These are phyloP conservation scores for Papilio gigon DNA, from an alignment of 2,888 invertebrate genomes.

Conservation along the genomic window DNA sequence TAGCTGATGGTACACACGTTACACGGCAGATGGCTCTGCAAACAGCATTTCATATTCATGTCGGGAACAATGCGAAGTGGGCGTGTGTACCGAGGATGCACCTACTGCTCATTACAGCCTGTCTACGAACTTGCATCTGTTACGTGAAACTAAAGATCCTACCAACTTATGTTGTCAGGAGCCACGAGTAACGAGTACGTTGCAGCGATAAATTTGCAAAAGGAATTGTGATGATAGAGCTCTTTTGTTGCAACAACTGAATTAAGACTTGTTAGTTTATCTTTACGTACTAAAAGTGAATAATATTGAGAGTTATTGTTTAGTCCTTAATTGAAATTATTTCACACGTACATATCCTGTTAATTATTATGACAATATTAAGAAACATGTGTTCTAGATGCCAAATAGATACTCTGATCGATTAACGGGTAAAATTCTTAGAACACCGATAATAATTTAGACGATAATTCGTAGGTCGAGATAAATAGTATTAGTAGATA, in stretches of 20 bases:
- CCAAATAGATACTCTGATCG: no score
- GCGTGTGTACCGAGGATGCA: conserved; percentile 30
- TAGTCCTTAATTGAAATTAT: no score
- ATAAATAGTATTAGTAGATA: background rate
- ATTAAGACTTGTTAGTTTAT: background rate
- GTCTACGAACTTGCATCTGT: conserved; percentile 25
- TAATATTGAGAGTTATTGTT: no score
- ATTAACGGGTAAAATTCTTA: background rate
- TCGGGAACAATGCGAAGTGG: conserved; percentile 51
- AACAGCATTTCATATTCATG: conserved; percentile 69
- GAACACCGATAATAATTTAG: background rate
- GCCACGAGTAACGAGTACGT: conserved; percentile 5
- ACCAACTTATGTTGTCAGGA: conserved; percentile 22
- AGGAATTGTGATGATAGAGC: background rate
- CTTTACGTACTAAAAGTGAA: no score
- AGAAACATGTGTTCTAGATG: no score
- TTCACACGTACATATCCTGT: no score
- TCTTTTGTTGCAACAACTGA: background rate
- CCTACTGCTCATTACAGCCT: conserved; percentile 36
- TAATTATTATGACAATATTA: no score
- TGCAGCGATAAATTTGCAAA: background rate
- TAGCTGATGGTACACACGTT: conserved; percentile 51
- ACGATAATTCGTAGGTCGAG: background rate
- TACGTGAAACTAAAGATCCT: conserved; percentile 30
- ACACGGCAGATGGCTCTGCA: conserved; percentile 56